Percentiles rank a stretch among this genome's conserved stretches.
These are phyloP conservation scores for Oenanthe oenanthe DNA, from an alignment of 2,113 vertebrate species.

Conservation along the genomic window DNA sequence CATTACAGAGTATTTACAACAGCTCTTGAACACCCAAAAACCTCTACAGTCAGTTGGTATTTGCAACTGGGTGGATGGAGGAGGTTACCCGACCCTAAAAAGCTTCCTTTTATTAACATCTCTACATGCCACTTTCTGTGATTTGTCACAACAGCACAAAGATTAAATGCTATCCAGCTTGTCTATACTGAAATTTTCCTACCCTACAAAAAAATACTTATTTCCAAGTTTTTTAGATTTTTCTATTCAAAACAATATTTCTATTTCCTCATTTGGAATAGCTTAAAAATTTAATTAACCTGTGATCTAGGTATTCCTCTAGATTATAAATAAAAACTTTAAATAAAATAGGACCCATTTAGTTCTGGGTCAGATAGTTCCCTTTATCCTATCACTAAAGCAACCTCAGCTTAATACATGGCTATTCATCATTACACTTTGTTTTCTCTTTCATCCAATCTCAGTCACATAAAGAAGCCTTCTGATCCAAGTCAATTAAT, in stretches of 20 bases:
- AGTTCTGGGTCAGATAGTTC: neutral
- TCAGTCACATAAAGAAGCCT: neutral
- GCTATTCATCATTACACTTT: neutral
- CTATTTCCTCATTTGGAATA: neutral
- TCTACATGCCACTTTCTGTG: neutral
- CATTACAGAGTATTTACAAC: neutral
- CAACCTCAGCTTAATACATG: neutral
- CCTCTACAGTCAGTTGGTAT: neutral
- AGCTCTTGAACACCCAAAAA: neutral
- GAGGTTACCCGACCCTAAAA: neutral
- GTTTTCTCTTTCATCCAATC: neutral
- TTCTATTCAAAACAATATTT: neutral
- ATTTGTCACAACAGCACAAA: neutral
- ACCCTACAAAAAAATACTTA: neutral
- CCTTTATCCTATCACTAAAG: neutral
- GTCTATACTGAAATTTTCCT: neutral
- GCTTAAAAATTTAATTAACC: neutral
- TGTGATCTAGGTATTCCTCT: neutral
- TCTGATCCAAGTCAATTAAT: constrained; percentile 26
- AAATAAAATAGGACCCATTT: neutral
- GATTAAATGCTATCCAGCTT: neutral
- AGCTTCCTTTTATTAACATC: neutral
- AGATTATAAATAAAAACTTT: neutral
- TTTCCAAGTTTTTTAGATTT: neutral
- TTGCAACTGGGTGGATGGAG: neutral